Evolutionary conservation across 2,888 invertebrate genomes (phyloP).

Genomic region (Brassicogethes aeneus): DNA sequence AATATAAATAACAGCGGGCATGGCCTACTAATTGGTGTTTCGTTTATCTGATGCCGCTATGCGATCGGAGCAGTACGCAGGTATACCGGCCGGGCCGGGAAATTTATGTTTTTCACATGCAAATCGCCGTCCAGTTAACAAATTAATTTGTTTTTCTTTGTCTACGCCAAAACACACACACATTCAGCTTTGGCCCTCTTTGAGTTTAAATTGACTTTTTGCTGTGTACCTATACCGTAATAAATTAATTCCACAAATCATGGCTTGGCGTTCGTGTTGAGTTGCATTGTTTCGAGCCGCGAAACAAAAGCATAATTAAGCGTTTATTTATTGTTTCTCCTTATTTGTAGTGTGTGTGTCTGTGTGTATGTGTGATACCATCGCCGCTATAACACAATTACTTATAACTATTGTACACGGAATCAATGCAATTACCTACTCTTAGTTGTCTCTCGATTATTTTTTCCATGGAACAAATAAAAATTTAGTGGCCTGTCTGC

Average conservation of each 20-base stretch:
- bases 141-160: slow-evolving; percentile 13
- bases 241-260: neutral
- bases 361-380: neutral
- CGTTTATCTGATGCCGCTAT: neutral
- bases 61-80: neutral
- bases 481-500: too few species aligned
- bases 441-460: too few species aligned
- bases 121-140: slow-evolving; percentile 14
- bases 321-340: neutral
- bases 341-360: too few species aligned
- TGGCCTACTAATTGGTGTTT: neutral
- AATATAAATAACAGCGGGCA: slow-evolving; percentile 1
- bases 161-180: too few species aligned
- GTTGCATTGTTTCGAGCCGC: neutral
- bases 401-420: neutral
- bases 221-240: neutral
- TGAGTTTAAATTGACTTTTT: neutral
- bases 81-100: neutral
- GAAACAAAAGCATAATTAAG: neutral
- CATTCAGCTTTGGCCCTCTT: too few species aligned
- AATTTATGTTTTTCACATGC: slow-evolving; percentile 16
- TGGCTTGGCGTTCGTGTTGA: neutral
- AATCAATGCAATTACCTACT: neutral
- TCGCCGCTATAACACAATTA: neutral
- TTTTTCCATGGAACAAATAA: too few species aligned